Evolutionary conservation across 1,140 invertebrate species (phyloP).

Genomic region (Aleiodes sp.): DNA sequence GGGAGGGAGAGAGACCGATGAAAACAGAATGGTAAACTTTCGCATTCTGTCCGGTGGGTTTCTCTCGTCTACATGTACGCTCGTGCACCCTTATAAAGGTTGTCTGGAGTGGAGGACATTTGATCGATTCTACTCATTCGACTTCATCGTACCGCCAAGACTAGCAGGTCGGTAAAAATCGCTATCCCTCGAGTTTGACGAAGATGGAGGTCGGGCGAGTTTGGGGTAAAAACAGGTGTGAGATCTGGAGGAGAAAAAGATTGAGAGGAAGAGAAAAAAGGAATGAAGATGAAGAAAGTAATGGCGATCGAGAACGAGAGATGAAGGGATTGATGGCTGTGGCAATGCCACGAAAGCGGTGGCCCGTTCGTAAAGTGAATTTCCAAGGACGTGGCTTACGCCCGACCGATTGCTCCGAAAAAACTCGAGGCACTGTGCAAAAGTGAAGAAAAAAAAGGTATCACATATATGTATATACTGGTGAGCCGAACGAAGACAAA

Average conservation of each 20-base stretch:
- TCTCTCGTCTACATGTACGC: neutral
- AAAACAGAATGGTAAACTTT: neutral
- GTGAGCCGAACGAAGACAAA: slow-evolving; percentile 29
- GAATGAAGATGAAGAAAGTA: neutral
- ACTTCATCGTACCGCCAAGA: neutral
- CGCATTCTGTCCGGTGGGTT: neutral
- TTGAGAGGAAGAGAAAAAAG: neutral
- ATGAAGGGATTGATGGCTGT: slow-evolving; percentile 16
- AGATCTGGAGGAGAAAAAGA: neutral
- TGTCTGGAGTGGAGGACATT: neutral
- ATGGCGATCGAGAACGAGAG: neutral
- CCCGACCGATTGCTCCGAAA: neutral
- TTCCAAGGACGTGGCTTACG: slow-evolving; percentile 28
- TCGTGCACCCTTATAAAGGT: neutral
- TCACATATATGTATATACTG: slow-evolving; percentile 5
- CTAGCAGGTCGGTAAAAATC: neutral
- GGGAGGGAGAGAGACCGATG: neutral
- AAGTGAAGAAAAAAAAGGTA: slow-evolving; percentile 2
- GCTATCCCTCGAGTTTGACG: slow-evolving; percentile 8
- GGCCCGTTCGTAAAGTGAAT: slow-evolving; percentile 32
- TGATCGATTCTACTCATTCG: slow-evolving; percentile 9
- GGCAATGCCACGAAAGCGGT: slow-evolving; percentile 5
- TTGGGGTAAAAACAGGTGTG: neutral
- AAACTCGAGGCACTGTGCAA: neutral
- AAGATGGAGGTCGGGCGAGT: slow-evolving; percentile 8